Base-by-base conservation (phyloP, 2,797 vertebrate species). In the Platyrinchus mystaceus region DNA sequence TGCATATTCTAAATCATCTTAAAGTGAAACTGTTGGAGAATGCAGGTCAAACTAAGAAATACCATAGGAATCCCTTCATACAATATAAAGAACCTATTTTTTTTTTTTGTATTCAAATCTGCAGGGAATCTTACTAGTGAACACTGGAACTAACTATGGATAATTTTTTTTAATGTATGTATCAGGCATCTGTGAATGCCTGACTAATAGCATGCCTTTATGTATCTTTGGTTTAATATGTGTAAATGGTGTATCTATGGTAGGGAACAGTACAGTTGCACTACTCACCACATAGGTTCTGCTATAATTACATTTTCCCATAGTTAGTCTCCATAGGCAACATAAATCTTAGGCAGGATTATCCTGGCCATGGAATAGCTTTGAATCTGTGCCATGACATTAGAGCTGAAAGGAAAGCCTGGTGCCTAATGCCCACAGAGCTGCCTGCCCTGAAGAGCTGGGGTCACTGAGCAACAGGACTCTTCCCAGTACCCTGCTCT, bases 171-270 rank as follows among this genome's bases (percentile, higher is more conserved):
- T 79, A 94, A 96, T 94, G 95, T 96, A 69, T 90, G 93, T 97
- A 92, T 92, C 95, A 94, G 95, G 91, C 92, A 96, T 97, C 97
- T 97, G 93, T 96, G 93, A 97, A 97, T 97, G 95, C 81, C 68
- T 96, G 96, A 95, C 93, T 95, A 97, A 97, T 95, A 98, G 94
- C 97, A 97, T 96, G 96, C 95, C 91, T 97, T 97, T 97, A 96
- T 90, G 92, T 92, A 93, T 94, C 96, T 97, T 95, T 95, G 94
- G 56, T 91, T 96, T 97, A 98, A 97, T 92, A 93, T n/a, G 66
- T 94, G 70, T 93, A 97, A 97, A 97, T 97, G 94, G 91, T 83
- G 95, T 96, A 97, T 95, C 96, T 97, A 89, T 94, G 95, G 92
- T 68, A 63, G 63, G 83, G 78, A 95, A 89, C 44, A 68, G 70